phyloP scores from a whole-genome alignment of 2,888 invertebrate species.

The Clitarchus hookeri region DNA sequence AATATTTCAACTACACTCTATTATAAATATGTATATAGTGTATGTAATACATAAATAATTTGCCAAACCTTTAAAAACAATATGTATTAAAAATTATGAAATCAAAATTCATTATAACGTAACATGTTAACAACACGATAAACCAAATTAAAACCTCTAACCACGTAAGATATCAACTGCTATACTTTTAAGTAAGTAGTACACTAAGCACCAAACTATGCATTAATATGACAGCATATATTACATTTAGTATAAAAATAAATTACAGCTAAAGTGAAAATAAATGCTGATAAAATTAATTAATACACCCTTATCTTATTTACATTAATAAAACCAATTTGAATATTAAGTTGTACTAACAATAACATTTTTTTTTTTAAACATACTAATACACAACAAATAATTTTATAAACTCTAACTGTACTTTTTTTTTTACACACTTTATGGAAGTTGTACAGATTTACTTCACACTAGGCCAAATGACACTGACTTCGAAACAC shows the following conservation, averaged over 20 bases:
- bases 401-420: not conserved
- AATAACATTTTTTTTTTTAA: not conserved
- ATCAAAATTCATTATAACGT: not conserved
- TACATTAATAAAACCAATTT: not conserved
- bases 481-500: not conserved
- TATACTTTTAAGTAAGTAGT: constrained; percentile 5
- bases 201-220: constrained; percentile 14
- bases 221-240: not conserved
- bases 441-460: not conserved
- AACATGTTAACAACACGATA: not conserved
- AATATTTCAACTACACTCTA: not conserved
- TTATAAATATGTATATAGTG: not conserved
- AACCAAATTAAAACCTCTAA: constrained; percentile 14
- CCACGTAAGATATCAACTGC: not conserved
- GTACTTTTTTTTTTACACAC: not conserved
- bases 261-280: constrained; percentile 4
- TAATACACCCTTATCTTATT: not conserved
- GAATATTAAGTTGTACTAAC: not conserved
- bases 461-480: not conserved
- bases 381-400: not conserved
- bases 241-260: not conserved
- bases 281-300: constrained; percentile 10
- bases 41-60: not conserved
- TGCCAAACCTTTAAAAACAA: constrained; percentile 8
- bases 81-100: not conserved